Conservation (phyloP, 2,113 vertebrate species). For the Brachypodius melanocephalos region DNA sequence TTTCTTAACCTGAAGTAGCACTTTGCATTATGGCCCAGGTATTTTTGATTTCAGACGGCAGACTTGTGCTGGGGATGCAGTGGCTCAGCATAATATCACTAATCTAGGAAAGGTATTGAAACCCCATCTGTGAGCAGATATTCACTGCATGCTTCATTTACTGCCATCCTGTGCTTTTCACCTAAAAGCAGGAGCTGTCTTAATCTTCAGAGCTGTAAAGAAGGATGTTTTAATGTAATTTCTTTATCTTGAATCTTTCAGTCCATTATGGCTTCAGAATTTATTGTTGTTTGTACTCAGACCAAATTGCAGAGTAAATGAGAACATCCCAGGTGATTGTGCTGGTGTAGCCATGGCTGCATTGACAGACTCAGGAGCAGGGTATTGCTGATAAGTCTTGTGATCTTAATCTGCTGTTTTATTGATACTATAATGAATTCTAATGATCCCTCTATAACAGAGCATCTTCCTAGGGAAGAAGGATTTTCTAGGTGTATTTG, state of each 20-base stretch:
- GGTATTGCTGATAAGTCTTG: neutral
- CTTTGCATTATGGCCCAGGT: neutral
- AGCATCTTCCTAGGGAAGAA: neutral
- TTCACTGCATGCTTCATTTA: neutral
- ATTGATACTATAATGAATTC: neutral
- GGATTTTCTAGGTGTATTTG: neutral
- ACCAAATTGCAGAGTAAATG: neutral
- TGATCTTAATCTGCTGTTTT: neutral
- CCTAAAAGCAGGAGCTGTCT: neutral
- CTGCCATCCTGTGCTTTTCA: neutral
- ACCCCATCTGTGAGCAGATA: neutral
- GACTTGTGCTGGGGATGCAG: neutral
- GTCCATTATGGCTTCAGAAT: neutral
- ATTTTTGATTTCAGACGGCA: neutral
- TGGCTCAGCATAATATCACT: neutral
- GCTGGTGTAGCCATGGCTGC: neutral
- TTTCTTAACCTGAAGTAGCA: neutral
- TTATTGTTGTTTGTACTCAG: neutral
- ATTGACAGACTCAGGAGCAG: fast-evolving
- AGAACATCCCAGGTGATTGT: neutral
- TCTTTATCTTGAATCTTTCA: neutral
- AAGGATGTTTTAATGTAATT: neutral
- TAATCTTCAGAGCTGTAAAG: neutral
- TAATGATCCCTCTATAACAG: neutral
- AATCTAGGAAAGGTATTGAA: neutral